Evolutionary conservation across 2,797 vertebrate species (phyloP).

Genomic region (Lepus oiostolus): DNA sequence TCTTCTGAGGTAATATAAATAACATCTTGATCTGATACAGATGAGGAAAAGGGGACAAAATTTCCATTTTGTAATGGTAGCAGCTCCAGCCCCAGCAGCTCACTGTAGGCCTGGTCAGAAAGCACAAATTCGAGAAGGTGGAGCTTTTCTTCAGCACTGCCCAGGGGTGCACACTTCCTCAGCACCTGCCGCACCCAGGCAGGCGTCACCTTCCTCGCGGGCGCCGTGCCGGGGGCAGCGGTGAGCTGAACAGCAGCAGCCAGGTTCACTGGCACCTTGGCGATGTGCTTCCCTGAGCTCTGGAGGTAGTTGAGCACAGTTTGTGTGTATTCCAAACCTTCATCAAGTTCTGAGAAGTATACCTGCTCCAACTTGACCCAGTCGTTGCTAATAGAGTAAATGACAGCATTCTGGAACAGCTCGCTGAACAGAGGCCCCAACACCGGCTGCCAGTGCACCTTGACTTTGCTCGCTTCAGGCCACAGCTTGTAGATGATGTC

Average conservation of each 20-base stretch:
- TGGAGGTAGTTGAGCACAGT: slow-evolving; percentile 96
- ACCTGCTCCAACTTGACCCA: slow-evolving; percentile 94
- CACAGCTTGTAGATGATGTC: slow-evolving; percentile 93
- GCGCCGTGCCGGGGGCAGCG: slow-evolving; percentile 84
- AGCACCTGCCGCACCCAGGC: slow-evolving; percentile 94
- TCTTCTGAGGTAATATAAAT: slow-evolving; percentile 96
- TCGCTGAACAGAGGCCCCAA: slow-evolving; percentile 95
- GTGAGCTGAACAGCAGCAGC: slow-evolving; percentile 90
- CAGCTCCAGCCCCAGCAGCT: slow-evolving; percentile 97
- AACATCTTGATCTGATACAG: slow-evolving; percentile 95
- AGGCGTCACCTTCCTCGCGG: slow-evolving; percentile 94
- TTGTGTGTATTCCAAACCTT: slow-evolving; percentile 89
- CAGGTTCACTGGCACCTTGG: slow-evolving; percentile 92
- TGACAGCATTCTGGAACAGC: slow-evolving; percentile 93
- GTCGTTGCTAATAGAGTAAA: slow-evolving; percentile 92
- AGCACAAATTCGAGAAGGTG: slow-evolving; percentile 95
- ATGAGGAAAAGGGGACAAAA: slow-evolving; percentile 95
- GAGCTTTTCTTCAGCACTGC: slow-evolving; percentile 92
- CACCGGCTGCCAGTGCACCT: slow-evolving; percentile 94
- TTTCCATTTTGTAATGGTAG: slow-evolving; percentile 95
- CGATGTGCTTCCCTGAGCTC: slow-evolving; percentile 95
- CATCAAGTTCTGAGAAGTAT: slow-evolving; percentile 95
- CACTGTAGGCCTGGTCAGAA: slow-evolving; percentile 94
- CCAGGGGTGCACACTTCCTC: slow-evolving; percentile 92
- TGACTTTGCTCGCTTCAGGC: slow-evolving; percentile 93